These are phyloP conservation scores for Drosophila prostipennis DNA, from an alignment of 2,888 invertebrate species.

Conservation along the genomic window DNA sequence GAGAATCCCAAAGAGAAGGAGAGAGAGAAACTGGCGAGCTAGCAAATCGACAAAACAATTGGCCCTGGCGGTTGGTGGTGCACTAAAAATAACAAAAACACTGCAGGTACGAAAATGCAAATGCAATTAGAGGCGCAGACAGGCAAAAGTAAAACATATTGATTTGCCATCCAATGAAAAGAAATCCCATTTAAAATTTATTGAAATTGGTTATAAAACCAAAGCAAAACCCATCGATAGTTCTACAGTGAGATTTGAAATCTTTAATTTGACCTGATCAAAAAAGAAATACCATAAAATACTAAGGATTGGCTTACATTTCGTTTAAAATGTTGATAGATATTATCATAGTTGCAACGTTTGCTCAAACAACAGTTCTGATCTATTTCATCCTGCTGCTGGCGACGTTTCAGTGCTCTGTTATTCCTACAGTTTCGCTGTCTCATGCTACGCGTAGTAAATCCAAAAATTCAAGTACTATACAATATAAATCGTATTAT, in stretches of 20 bases:
- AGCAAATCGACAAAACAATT: constrained; percentile 60
- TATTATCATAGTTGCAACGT: constrained; percentile 68
- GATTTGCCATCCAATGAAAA: constrained; percentile 12
- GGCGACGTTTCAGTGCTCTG: constrained; percentile 52
- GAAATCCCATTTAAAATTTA: background rate
- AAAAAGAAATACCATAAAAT: no score
- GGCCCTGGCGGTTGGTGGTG: constrained; percentile 2
- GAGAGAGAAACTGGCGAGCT: background rate
- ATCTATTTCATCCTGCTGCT: constrained; percentile 45
- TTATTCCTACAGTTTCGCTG: constrained; percentile 55
- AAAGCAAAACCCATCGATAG: background rate
- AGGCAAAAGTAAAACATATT: constrained; percentile 20
- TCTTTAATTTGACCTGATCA: no score
- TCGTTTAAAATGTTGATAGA: constrained; percentile 67
- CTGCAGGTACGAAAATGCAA: constrained; percentile 32
- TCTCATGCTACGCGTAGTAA: constrained; percentile 66
- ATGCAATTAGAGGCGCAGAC: constrained; percentile 30
- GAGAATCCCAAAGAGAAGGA: background rate
- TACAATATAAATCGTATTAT: constrained; percentile 52
- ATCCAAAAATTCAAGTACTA: background rate
- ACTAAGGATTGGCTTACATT: constrained; percentile 54
- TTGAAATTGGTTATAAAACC: background rate
- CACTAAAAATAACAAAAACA: constrained; percentile 42
- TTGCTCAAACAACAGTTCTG: constrained; percentile 62
- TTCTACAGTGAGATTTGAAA: background rate